Conservation (phyloP, 2,113 vertebrate species). For the Hydrochoerus hydrochaeris region DNA sequence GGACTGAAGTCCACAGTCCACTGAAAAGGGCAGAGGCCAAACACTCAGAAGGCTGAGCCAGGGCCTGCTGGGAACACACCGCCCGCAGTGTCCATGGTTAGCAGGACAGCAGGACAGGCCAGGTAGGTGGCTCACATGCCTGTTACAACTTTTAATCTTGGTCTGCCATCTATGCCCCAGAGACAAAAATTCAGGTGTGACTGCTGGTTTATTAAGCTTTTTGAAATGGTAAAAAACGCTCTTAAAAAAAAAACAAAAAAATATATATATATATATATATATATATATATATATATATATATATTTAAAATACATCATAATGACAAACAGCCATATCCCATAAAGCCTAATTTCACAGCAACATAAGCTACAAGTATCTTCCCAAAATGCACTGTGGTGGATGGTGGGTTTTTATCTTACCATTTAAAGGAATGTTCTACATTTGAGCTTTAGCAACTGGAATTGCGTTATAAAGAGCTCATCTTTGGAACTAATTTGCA, state of each 20-base stretch:
- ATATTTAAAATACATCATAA: slow-evolving; percentile 81
- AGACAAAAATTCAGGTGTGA: slow-evolving; percentile 72
- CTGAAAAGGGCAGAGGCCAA: slow-evolving; percentile 7
- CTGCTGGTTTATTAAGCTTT: slow-evolving; percentile 83
- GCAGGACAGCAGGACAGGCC: not conserved
- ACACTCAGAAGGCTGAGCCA: not conserved
- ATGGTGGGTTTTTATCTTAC: slow-evolving; percentile 68
- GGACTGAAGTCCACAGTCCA: not conserved
- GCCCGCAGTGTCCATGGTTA: not conserved
- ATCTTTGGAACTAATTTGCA: slow-evolving; percentile 75
- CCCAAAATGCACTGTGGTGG: slow-evolving; percentile 73
- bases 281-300: slow-evolving; percentile 68
- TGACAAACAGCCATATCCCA: slow-evolving; percentile 76
- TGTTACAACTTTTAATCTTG: slow-evolving; percentile 53
- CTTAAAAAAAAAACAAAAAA: too few species aligned
- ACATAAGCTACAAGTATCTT: slow-evolving; percentile 66
- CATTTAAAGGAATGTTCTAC: slow-evolving; percentile 83
- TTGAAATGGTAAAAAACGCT: slow-evolving; percentile 74
- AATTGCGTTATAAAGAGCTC: slow-evolving; percentile 77
- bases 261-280: slow-evolving; percentile 72
- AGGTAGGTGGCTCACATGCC: not conserved
- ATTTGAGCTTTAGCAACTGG: slow-evolving; percentile 70
- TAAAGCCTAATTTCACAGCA: slow-evolving; percentile 79
- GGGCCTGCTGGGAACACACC: not conserved
- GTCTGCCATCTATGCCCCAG: slow-evolving; percentile 61